These are phyloP conservation scores for mouse (Mus musculus) DNA, from an alignment of 2,113 vertebrate genomes.

Conservation along the genomic window GRCm39 chr9:30409501-30410000, in stretches of 20 bases:
- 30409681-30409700: neutral
- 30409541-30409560: neutral
- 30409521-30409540: neutral
- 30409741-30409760: neutral
- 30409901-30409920: neutral
- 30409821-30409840: neutral
- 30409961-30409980: neutral
- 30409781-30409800: too few species aligned
- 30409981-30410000: neutral
- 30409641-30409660: neutral
- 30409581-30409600: neutral
- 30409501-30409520: neutral
- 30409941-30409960: neutral
- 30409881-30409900: neutral
- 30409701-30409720: neutral
- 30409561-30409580: neutral
- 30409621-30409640: neutral
- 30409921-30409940: neutral
- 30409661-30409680: neutral
- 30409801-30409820: neutral
- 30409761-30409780: too few species aligned
- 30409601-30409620: neutral
- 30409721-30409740: neutral
- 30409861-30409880: too few species aligned
- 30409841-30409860: neutral